These are phyloP conservation scores for Anguilla japonica DNA, from an alignment of 2,113 vertebrate species.

Conservation along the genomic window DNA sequence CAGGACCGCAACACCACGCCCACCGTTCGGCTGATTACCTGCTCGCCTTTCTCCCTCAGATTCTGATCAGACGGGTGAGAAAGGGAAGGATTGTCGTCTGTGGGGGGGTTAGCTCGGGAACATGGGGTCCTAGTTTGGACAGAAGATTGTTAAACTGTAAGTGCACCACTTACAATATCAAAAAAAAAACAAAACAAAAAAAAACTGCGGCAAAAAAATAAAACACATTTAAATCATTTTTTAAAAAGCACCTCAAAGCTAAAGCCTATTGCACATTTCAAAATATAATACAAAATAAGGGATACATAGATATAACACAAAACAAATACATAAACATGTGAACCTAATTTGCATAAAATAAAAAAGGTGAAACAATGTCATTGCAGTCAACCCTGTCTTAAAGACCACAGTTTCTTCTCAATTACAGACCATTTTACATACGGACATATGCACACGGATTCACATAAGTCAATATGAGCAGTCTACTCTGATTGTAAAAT, in stretches of 20 bases:
- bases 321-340: slow-evolving; percentile 68
- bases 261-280: slow-evolving; percentile 98
- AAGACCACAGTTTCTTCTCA: slow-evolving; percentile 72
- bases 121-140: slow-evolving; percentile 14
- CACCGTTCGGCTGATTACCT: slow-evolving; percentile 48
- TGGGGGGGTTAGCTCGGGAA: slow-evolving; percentile 44
- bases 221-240: slow-evolving; percentile 61
- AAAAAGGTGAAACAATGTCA: slow-evolving; percentile 71
- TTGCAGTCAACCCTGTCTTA: slow-evolving; percentile 81
- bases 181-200: slow-evolving; percentile 18
- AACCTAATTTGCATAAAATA: slow-evolving; percentile 85
- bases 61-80: slow-evolving; percentile 29
- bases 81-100: slow-evolving; percentile 61
- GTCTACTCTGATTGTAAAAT: slow-evolving; percentile 85
- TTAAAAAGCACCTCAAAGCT: slow-evolving; percentile 81
- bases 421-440: slow-evolving; percentile 73
- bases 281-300: slow-evolving; percentile 78
- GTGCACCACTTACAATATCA: slow-evolving; percentile 37
- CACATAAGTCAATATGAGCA: slow-evolving; percentile 52
- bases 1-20: not conserved
- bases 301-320: slow-evolving; percentile 67
- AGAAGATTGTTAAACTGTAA: slow-evolving; percentile 32
- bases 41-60: slow-evolving; percentile 27
- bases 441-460: slow-evolving; percentile 36
- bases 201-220: slow-evolving; percentile 37